A percentile compares a stretch with the other conserved stretches of the same genome.
Conservation (phyloP, 2,888 invertebrate genomes). For the Eupithecia insigniata region DNA sequence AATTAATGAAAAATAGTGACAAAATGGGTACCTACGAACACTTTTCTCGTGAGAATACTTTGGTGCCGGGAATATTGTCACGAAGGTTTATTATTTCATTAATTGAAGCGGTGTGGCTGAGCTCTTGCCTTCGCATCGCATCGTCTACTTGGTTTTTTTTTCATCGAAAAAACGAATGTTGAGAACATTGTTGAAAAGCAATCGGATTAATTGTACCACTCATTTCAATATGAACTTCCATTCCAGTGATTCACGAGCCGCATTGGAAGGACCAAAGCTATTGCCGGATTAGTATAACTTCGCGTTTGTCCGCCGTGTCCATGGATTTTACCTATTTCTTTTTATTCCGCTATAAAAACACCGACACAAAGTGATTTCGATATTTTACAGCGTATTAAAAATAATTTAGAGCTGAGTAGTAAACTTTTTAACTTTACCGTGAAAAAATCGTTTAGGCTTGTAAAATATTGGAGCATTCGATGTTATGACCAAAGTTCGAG, state of each 20-base stretch:
- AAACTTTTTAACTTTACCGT: constrained; percentile 48
- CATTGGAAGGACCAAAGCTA: constrained; percentile 37
- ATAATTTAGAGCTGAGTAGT: constrained; percentile 48
- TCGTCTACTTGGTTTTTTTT: constrained; percentile 47
- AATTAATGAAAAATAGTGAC: background rate
- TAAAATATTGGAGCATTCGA: constrained; percentile 66
- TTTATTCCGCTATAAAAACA: constrained; percentile 32
- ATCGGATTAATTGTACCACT: constrained; percentile 54
- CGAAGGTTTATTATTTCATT: constrained; percentile 58
- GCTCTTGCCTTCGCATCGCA: constrained; percentile 31
- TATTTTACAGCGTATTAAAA: constrained; percentile 47
- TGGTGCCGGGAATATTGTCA: constrained; percentile 42
- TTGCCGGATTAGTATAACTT: constrained; percentile 41
- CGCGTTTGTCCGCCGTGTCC: constrained; percentile 23
- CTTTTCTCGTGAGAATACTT: constrained; percentile 23
- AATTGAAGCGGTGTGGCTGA: constrained; percentile 53
- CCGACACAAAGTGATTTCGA: constrained; percentile 39
- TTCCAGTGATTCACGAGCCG: constrained; percentile 46
- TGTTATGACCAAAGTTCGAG: constrained; percentile 62
- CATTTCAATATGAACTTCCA: constrained; percentile 54
- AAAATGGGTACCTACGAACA: background rate
- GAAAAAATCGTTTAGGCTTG: constrained; percentile 53
- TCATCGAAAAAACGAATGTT: constrained; percentile 47
- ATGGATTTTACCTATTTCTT: constrained; percentile 29
- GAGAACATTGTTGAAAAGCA: constrained; percentile 51